Base-by-base conservation (phyloP, 2,888 invertebrate genomes). In the Troides aeacus region DNA sequence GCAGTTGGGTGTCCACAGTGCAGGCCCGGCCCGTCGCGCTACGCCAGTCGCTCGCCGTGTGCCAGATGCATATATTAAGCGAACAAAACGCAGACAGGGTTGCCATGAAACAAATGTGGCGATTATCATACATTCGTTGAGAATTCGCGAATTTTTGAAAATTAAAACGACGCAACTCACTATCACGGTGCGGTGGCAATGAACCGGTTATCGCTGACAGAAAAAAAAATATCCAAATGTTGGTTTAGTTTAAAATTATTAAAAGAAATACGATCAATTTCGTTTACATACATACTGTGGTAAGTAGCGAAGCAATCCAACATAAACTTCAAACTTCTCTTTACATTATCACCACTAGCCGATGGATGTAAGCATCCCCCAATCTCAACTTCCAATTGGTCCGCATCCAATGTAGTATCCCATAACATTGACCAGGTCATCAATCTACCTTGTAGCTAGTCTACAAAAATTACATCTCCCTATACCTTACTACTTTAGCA, bases 1-100 rank as follows among this genome's bases (percentile, higher is more conserved):
- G 74, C 74, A 74, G 70, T 72, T 72, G 59, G 66, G 71, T 75
- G 76, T 75, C 76, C 75, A 74, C 72, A 75, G 73, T 73, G 72
- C 78, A 76, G 70, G 76, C 76, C 74, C 73, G 75, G 76, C 77
- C 75, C 76, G 78, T 74, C 80, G 75, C 73, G 74, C 72, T 72
- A 62, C 68, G 53, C 23, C 69, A 74, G 76, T 73, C 71, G 82
- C 76, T 83, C 72, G 77, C 84, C 84, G 74, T 87, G 87, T 81
- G 69, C 88, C 73, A 79, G 77, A 81, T 88, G 75, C 88, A 86
- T 86, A 83, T 73, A 82, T 87, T 85, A 87, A 76, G 72, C 24
- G n/a, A 63, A 63, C 72, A 74, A 75, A 73, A 72, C 71, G 57
- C 12, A 23, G 23, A 66, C 69, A 72, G 67, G 64, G 64, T 65